A percentile compares a stretch with the other conserved stretches of the same genome.
Evolutionary conservation across 2,797 vertebrate genomes (phyloP).

Genomic region (Tapirus indicus): DNA sequence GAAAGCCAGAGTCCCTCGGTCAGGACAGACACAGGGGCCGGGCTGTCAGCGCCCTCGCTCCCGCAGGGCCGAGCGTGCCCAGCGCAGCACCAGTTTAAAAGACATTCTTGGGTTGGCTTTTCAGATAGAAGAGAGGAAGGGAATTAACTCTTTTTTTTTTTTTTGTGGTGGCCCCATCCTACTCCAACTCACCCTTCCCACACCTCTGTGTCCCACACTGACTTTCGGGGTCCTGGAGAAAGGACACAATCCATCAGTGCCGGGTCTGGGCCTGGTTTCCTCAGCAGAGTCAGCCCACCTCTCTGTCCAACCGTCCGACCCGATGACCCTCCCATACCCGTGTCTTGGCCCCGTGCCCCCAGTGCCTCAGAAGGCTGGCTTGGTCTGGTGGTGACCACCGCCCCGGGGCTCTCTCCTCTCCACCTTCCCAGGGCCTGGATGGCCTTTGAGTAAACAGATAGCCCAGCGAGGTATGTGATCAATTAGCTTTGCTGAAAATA

Average conservation of each 20-base stretch:
- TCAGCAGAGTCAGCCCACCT: not conserved
- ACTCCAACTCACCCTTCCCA: not conserved
- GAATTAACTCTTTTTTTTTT: not conserved
- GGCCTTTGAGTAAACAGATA: constrained; percentile 90
- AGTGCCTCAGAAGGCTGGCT: not conserved
- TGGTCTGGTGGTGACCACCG: constrained; percentile 47
- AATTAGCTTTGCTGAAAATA: constrained; percentile 92
- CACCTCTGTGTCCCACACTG: not conserved
- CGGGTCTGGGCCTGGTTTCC: not conserved
- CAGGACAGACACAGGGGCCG: not conserved
- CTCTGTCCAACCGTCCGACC: not conserved
- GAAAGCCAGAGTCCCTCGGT: not conserved
- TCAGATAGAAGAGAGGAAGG: not conserved
- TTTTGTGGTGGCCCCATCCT: not conserved
- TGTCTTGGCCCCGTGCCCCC: not conserved
- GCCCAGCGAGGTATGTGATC: constrained; percentile 90
- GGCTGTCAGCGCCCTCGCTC: not conserved
- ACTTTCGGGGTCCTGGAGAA: not conserved
- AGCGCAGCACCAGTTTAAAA: not conserved
- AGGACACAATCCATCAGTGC: not conserved
- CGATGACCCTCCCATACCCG: not conserved
- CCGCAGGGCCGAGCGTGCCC: too few relatives aligned
- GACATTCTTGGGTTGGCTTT: not conserved
- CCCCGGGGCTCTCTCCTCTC: constrained; percentile 29
- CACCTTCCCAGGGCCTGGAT: constrained; percentile 86